Evolutionary conservation across 2,113 vertebrate genomes (phyloP), one percentile per base, ranked within the genome.

Genomic region (Oreochromis tanganicae): DNA sequence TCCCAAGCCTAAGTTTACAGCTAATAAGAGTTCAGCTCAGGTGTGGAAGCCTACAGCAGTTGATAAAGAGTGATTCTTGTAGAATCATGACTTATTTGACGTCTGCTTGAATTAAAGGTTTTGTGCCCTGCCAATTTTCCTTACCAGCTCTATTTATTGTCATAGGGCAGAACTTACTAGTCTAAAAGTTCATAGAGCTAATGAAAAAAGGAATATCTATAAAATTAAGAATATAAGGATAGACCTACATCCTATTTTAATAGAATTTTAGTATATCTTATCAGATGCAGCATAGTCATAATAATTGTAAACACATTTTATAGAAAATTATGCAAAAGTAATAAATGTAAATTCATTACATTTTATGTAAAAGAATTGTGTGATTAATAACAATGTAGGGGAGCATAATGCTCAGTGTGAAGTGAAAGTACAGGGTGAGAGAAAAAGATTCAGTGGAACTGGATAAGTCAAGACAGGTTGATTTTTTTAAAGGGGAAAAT

Each of bases 1-100:
- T 84, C 99, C 99, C 1, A 97, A 97, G 96, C 99, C 99, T 82
- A 99, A 97, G 91, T 99, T 99, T 94, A 98, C 97, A 41, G 99
- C 99, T 89, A 99, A 98, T 97, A 99, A 98, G 95, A 61, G 97
- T 96, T 95, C 95, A 71, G 97, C 97, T 87, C 98, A 99, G 96
- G 98, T 99, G 95, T 99, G 99, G 99, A 99, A 98, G 94, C 98
- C 99, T 41, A 93, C 97, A 5, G 79, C 93, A 55, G 96, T 92
- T 81, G 97, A 96, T 90, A 97, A 97, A 96, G 98, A 97, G 95
- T 92, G 85, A 95, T 88, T 84, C 38, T 80, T 54, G 36, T 89
- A 46, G 59, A 83, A 81, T 91, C n/a, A 75, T 48, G 46, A 56
- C 17, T 29, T 82, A 54, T 16, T 68, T 52, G 9, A 27, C 55